A percentile compares a stretch with the other conserved stretches of the same genome.
phyloP scores from a whole-genome alignment of 2,888 invertebrate genomes.

The Artemia sinica region DNA sequence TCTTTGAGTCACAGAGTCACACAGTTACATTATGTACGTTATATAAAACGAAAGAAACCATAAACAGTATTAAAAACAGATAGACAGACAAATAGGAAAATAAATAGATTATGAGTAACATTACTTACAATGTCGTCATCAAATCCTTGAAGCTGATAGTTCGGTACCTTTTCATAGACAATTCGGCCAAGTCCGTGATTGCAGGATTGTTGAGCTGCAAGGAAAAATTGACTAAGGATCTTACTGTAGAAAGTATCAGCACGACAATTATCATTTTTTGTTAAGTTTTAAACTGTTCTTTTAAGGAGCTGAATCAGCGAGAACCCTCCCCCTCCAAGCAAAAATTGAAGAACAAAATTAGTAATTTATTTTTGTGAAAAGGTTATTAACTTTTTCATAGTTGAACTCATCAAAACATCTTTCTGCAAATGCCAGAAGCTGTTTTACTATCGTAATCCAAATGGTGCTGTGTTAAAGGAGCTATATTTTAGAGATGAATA shows the following conservation, averaged over 20 bases:
- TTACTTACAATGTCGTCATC: slow-evolving; percentile 63
- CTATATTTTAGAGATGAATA: no score
- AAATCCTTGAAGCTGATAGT: slow-evolving; percentile 71
- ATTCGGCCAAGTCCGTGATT: slow-evolving; percentile 73
- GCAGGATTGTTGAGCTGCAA: slow-evolving; percentile 68
- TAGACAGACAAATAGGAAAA: no score
- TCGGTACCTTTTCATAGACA: slow-evolving; percentile 70
- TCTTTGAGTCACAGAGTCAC: no score
- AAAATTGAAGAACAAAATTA: neutral
- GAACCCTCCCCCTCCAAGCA: neutral
- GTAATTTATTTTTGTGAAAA: neutral
- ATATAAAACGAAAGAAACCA: no score
- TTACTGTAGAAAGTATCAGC: no score
- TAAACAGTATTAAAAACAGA: no score
- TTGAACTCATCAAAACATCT: no score
- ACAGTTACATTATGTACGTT: no score
- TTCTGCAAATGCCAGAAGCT: no score
- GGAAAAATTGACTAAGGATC: neutral
- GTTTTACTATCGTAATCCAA: no score
- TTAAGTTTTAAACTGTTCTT: neutral
- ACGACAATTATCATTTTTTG: no score
- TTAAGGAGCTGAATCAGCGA: neutral
- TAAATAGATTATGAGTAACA: neutral
- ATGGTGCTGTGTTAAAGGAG: no score
- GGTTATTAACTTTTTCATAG: neutral